Conservation (phyloP, 2,113 vertebrate species). For the Lontra canadensis region DNA sequence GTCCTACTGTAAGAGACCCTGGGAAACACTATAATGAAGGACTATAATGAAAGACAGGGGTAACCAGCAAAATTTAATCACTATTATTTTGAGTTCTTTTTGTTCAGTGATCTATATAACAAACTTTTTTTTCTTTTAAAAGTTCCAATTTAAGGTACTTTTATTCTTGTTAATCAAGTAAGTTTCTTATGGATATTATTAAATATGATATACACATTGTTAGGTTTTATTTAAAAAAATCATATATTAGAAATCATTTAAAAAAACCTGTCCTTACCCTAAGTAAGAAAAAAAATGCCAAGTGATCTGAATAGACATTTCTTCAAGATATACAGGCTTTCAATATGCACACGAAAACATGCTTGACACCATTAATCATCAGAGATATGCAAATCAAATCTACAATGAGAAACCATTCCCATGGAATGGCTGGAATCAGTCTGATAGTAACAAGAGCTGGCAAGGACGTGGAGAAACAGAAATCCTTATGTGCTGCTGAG, state of each 20-base stretch:
- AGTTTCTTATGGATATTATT: conserved; percentile 12
- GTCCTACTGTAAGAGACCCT: neutral
- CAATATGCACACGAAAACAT: neutral
- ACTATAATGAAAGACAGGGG: neutral
- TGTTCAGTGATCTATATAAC: neutral
- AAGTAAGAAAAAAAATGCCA: neutral
- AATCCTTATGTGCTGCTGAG: neutral
- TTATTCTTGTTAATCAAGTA: neutral
- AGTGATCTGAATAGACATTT: neutral
- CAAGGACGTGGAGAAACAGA: neutral
- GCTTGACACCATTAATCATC: neutral
- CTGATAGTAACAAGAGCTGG: neutral
- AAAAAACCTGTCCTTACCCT: neutral
- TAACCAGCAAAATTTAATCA: neutral
- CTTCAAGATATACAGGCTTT: neutral
- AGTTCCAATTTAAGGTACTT: neutral
- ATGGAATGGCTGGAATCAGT: neutral
- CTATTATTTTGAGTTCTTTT: neutral
- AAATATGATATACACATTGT: neutral
- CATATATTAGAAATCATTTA: neutral
- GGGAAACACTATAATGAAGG: neutral
- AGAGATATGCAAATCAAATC: neutral
- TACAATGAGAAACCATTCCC: neutral
- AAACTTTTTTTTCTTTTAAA: neutral
- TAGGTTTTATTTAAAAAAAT: conserved; percentile 25